Evolutionary conservation across 1,140 invertebrate genomes (phyloP), one percentile per base, ranked within the genome.

Genomic region (Lordiphosa mommai): DNA sequence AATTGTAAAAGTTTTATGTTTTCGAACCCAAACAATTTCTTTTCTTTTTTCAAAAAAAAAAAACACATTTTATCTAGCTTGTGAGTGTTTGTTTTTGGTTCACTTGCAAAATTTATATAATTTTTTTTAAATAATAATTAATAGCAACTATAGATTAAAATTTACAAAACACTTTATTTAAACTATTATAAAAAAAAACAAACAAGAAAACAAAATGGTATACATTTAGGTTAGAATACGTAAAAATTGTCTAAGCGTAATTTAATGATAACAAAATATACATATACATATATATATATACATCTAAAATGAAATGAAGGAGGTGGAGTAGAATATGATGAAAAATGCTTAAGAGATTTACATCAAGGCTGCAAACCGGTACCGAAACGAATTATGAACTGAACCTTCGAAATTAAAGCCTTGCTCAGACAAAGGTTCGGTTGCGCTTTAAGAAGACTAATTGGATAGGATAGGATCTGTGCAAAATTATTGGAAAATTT

Each of bases 181-280:
- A 27, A 27, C 23, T 27, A 27, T 4, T 27, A 27, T 27, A 67
- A 52, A 38, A 53, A 43, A 50, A 55, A n/a, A 29, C 8, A 38
- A 58, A 38, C 7, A 57, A 59, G 14, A 55, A 29, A 59, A 59
- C 41, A 61, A 50, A 56, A 72, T 84, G 71, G 72, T 84, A 82
- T 82, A 84, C 61, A 82, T 84, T 76, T 82, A 82, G 76, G 76
- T 58, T 82, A 82, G 76, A 76, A 82, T 82, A 82, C 76, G 76
- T 82, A 82, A 82, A 61, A 84, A 80, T 80, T 82, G 72, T 82
- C 60, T 80, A 82, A 82, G 76, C 47, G 67, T 82, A 82, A 82
- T 67, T 84, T 84, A 82, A 82, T 76, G 70, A 76, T 82, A 82
- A 79, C 60, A 66, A 80, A 80, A 76, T 77, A 80, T 74, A 80